Percentiles rank a stretch among this genome's conserved stretches.
Evolutionary conservation across 2,113 vertebrate genomes (phyloP).

Genomic region (Dascyllus trimaculatus): DNA sequence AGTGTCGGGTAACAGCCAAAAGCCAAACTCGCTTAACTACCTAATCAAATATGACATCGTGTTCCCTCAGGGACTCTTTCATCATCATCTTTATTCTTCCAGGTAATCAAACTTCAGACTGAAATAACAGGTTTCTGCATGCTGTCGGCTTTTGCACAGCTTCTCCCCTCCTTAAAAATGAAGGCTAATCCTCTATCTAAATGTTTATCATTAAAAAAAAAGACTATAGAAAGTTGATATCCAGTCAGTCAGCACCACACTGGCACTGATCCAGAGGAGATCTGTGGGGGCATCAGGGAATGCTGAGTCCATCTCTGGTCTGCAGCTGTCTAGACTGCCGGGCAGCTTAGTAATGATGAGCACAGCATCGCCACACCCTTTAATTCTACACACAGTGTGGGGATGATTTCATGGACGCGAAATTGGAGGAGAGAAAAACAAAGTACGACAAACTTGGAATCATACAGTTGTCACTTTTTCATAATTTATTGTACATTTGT

Average conservation of each 20-base stretch:
- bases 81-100: slow-evolving; percentile 4
- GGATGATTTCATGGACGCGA: neutral
- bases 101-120: neutral
- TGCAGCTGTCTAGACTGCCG: slow-evolving; percentile 65
- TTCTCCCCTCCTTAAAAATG: neutral
- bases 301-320: slow-evolving; percentile 59
- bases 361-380: slow-evolving; percentile 48
- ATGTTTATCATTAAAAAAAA: slow-evolving; percentile 13
- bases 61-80: neutral
- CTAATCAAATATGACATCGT: slow-evolving; percentile 37
- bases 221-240: slow-evolving; percentile 14
- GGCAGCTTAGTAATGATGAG: slow-evolving; percentile 49
- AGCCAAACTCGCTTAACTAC: slow-evolving; percentile 14
- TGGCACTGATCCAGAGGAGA: slow-evolving; percentile 68
- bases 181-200: slow-evolving; percentile 3
- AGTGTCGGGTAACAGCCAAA: slow-evolving; percentile 9
- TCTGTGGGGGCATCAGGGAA: slow-evolving; percentile 57
- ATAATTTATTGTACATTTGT: slow-evolving; percentile 81
- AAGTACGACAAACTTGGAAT: neutral
- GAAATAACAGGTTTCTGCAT: slow-evolving; percentile 22
- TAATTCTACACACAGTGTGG: neutral
- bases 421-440: neutral
- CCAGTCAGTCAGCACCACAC: slow-evolving; percentile 12
- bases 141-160: neutral
- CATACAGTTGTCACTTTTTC: slow-evolving; percentile 50